Base-by-base conservation (phyloP, 2,113 vertebrate species). In the Cettia cetti region DNA sequence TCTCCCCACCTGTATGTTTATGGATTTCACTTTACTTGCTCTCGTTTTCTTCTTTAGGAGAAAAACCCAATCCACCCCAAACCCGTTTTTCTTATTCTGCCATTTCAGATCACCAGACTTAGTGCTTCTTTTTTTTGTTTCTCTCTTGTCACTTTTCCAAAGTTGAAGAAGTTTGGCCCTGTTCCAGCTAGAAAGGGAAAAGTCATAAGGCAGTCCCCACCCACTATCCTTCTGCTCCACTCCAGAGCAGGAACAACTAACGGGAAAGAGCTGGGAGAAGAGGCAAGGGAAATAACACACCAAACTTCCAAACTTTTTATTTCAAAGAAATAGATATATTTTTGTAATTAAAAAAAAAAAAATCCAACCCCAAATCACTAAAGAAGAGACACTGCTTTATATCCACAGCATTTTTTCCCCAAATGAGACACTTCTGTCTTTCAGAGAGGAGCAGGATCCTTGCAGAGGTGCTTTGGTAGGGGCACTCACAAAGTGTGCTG, bases 181-280 rank as follows among this genome's bases (percentile, higher is more conserved):
- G 1, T 68, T 95, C 95, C 93, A 93, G 65, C 21, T 49, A 70
- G 72, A 83, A 95, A 95, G 71, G 94, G 87, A 95, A 96, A 96
- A 95, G 88, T 96, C 95, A 95, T 85, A 92, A 93, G 92, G 93
- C 92, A 92, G 90, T 83, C 82, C 40, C 88, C 94, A 92, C 93
- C 94, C 86, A 94, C 96, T 93, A 94, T 95, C 96, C 92, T 95
- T 95, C 95, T 97, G 96, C 94, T 97, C 57, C 2, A 3, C 56
- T 88, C 69, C 10, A 7, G 91, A 91, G 92, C 83, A 57, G 83
- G 92, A 94, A 59, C 76, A 81, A 84, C 83, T 83, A 83, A 90
- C 0, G 15, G 83, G 86, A 95, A 91, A 89, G 56, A 86, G 44
- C 84, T 49, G 57, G 83, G 64, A 82, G 66, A 80, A 85, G 68